Evolutionary conservation across 2,888 invertebrate species (phyloP), one percentile per base, ranked within the genome.

Genomic region (Argyra leucocephala): DNA sequence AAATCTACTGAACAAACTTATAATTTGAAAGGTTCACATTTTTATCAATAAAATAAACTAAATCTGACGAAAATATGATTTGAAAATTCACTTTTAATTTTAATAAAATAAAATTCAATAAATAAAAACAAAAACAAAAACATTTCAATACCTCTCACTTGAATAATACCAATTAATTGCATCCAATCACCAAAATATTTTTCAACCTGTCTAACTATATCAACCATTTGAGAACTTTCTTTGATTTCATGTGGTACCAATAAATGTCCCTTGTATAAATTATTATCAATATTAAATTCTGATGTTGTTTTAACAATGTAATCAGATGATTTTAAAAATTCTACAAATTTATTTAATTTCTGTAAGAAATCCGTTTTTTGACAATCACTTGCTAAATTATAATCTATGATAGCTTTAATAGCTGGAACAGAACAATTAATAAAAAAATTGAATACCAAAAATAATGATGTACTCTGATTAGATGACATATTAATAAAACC

Each of bases 141-240:
- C n/a, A n/a, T n/a, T 61, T 57, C 59, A 57, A 57, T 58, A 61
- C 77, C 76, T 65, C 77, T 76, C 3, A 75, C 74, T 21, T 74
- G 77, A 75, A 89, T 89, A 78, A 84, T 84, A 75, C 90, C 87
- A 70, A 91, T 88, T 73, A 86, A 84, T 71, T 84, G 86, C 67
- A 86, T 82, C 91, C 91, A 91, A 67, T 82, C 81, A 66, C 83
- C 82, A 4, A 90, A 87, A 70, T 79, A 84, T 5, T 81, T 76
- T 73, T 90, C 89, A 1, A 88, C 84, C 73, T 83, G 81, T 68
- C 82, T 79, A 9, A 89, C 82, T 23, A 87, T 83, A 37, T 83
- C 80, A 0, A 84, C 82, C 72, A 86, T 84, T 23, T 82, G 84
- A 3, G 86, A 81, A 22, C 83, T 84, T 0, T 73, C 71, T 72